Percentiles rank a stretch among this genome's conserved stretches.
Evolutionary conservation across 2,888 invertebrate genomes (phyloP).

Genomic region (Physocephala rufipes): DNA sequence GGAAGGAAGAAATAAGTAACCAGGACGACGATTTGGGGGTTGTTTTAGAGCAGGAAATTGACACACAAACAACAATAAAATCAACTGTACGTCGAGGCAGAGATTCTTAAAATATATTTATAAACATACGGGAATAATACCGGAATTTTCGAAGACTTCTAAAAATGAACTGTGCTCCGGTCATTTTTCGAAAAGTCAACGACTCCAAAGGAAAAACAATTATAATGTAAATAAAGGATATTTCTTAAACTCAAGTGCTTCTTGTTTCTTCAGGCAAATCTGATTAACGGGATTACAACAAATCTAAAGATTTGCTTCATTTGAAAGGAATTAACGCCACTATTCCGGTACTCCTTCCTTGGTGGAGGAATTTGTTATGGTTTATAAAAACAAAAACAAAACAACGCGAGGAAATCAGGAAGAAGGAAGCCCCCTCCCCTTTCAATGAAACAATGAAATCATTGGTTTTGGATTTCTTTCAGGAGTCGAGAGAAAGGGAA

Average conservation of each 20-base stretch:
- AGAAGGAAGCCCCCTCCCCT: too few relatives aligned
- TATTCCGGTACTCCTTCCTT: background rate
- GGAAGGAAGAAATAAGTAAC: conserved; percentile 15
- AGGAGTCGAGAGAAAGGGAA: too few relatives aligned
- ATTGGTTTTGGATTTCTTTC: too few relatives aligned
- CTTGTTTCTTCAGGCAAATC: background rate
- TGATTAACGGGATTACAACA: background rate
- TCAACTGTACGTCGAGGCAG: too few relatives aligned
- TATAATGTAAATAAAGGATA: background rate
- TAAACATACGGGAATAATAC: too few relatives aligned
- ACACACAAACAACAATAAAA: background rate
- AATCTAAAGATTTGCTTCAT: background rate
- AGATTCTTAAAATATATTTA: too few relatives aligned
- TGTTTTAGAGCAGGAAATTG: conserved; percentile 9
- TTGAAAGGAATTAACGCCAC: background rate
- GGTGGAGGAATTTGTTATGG: conserved; percentile 2
- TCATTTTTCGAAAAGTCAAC: conserved; percentile 3
- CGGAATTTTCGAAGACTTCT: too few relatives aligned
- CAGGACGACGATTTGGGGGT: conserved; percentile 16
- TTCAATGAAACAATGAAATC: too few relatives aligned
- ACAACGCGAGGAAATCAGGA: background rate
- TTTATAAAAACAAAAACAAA: conserved; percentile 7
- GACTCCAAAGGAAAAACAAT: background rate
- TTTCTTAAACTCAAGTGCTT: conserved; percentile 24
- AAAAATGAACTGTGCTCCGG: too few relatives aligned